A percentile compares a stretch with the other conserved stretches of the same genome.
Evolutionary conservation across 2,888 invertebrate genomes (phyloP).

Genomic region (Netelia inedita): DNA sequence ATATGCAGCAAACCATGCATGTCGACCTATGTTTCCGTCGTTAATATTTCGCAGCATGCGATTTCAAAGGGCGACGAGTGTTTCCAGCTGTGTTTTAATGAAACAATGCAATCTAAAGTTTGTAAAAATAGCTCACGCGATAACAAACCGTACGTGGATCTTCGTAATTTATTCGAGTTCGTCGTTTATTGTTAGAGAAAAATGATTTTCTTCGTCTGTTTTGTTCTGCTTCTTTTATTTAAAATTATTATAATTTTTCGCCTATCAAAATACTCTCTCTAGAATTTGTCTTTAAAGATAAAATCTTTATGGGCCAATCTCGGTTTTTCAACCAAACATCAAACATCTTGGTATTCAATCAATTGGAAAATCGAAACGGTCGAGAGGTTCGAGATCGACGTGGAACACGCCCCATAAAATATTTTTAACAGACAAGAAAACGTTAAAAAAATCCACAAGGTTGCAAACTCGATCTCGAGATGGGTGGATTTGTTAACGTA

Average conservation of each 20-base stretch:
- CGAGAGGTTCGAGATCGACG: neutral
- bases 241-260: too few relatives aligned
- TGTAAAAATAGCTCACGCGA: neutral
- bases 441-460: neutral
- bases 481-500: constrained; percentile 49
- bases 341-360: too few relatives aligned
- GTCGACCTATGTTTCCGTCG: neutral
- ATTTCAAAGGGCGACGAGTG: neutral
- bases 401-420: neutral
- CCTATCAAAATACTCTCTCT: too few relatives aligned
- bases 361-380: neutral
- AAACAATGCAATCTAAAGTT: neutral
- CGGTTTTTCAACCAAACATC: too few relatives aligned
- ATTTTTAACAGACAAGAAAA: neutral
- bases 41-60: neutral
- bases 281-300: too few relatives aligned
- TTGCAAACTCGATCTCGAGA: constrained; percentile 6
- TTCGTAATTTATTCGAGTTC: too few relatives aligned
- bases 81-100: neutral
- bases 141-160: neutral
- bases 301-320: too few relatives aligned
- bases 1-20: neutral
- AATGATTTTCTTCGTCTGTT: too few relatives aligned
- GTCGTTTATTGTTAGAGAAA: too few relatives aligned
- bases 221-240: too few relatives aligned